A percentile compares a stretch with the other conserved stretches of the same genome.
These are phyloP conservation scores for Drosophila nikananu DNA, from an alignment of 1,140 invertebrate species.

Conservation along the genomic window DNA sequence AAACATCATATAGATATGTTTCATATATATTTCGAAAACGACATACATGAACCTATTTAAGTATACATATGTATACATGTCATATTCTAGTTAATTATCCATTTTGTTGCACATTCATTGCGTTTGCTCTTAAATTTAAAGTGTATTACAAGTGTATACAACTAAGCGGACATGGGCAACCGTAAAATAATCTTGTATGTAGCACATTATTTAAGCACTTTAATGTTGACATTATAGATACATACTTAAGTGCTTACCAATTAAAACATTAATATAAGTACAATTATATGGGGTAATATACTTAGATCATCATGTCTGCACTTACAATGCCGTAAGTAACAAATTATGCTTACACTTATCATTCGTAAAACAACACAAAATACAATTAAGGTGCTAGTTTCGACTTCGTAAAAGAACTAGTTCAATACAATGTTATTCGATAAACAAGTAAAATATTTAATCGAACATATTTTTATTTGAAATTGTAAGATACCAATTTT, in stretches of 20 bases:
- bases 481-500: background rate
- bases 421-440: background rate
- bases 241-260: background rate
- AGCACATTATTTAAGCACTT: background rate
- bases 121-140: background rate
- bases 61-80: background rate
- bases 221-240: background rate
- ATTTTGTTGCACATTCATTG: background rate
- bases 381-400: background rate
- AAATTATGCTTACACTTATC: background rate
- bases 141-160: background rate
- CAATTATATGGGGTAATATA: background rate
- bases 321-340: background rate
- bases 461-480: background rate
- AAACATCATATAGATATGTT: background rate
- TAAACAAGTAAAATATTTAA: background rate
- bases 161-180: background rate
- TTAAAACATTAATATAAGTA: background rate
- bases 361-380: background rate
- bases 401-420: background rate
- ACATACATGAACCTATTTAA: background rate
- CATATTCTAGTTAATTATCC: background rate
- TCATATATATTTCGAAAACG: background rate
- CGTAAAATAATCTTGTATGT: background rate
- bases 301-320: background rate